Percentiles rank a stretch among this genome's conserved stretches.
phyloP scores from a whole-genome alignment of 2,888 invertebrate species.

The Dilophus febrilis region DNA sequence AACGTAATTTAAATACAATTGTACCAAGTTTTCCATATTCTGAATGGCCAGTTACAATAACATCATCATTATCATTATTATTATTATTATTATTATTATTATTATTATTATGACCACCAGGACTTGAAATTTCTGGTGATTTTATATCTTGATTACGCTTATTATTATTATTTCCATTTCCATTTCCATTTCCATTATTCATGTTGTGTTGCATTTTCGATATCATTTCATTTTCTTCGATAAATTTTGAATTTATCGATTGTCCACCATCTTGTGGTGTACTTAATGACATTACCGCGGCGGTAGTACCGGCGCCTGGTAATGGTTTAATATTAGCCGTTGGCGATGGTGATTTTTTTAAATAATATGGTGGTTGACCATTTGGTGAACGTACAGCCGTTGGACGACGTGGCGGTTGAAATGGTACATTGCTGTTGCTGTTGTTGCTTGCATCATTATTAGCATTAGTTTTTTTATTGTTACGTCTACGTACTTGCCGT shows the following conservation, averaged over 20 bases:
- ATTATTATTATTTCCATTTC: conserved; percentile 2
- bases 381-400: conserved; percentile 67
- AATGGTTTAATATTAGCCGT: conserved; percentile 42
- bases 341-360: conserved; percentile 87
- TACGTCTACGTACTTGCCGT: conserved; percentile 24
- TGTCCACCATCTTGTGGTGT: conserved; percentile 5
- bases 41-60: too few relatives aligned
- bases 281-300: too few relatives aligned
- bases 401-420: conserved; percentile 30
- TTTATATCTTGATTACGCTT: conserved; percentile 6
- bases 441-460: conserved; percentile 26
- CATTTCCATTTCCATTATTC: neutral
- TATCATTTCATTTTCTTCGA: conserved; percentile 26
- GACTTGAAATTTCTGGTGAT: conserved; percentile 17
- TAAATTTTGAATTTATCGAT: conserved; percentile 19
- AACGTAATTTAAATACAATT: conserved; percentile 77
- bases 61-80: neutral
- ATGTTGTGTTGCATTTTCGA: conserved; percentile 11
- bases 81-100: too few relatives aligned
- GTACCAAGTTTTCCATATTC: conserved; percentile 63
- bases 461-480: conserved; percentile 23
- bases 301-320: conserved; percentile 17
- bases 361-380: conserved; percentile 58
- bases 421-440: conserved; percentile 22
- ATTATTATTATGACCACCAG: too few relatives aligned